Evolutionary conservation across 2,797 vertebrate genomes (phyloP).

Genomic region (Pterois miles): DNA sequence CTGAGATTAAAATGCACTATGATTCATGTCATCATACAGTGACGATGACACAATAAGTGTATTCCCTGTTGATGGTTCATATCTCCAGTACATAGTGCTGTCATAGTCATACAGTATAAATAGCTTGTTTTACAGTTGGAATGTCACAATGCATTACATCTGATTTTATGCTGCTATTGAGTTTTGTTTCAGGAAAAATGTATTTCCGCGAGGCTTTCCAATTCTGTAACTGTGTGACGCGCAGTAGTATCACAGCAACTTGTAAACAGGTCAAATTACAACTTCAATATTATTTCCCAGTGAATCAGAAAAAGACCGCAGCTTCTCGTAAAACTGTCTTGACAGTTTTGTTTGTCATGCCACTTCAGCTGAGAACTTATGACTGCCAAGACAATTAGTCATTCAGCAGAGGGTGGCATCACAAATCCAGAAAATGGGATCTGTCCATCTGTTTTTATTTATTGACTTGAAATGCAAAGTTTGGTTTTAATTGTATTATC

Average conservation of each 20-base stretch:
- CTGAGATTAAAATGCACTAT: neutral
- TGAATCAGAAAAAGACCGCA: conserved; percentile 7
- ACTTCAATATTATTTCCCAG: conserved; percentile 9
- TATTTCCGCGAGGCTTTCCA: neutral
- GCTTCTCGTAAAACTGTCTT: conserved; percentile 29
- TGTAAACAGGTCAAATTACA: conserved; percentile 18
- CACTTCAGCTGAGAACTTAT: conserved; percentile 18
- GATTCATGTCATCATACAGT: neutral
- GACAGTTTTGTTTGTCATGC: conserved; percentile 34
- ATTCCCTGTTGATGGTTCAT: neutral
- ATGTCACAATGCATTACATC: neutral
- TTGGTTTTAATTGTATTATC: neutral
- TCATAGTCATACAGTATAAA: neutral
- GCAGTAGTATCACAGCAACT: neutral
- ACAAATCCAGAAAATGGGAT: conserved; percentile 8
- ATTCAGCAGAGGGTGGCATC: conserved; percentile 7
- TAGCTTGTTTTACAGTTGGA: neutral
- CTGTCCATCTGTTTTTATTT: conserved; percentile 11
- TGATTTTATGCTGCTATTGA: neutral
- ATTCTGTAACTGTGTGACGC: neutral
- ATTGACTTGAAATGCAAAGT: conserved; percentile 7
- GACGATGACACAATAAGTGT: neutral
- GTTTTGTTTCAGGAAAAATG: neutral
- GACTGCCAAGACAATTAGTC: conserved; percentile 40
- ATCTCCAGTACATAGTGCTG: neutral